Percentiles rank a stretch among this genome's conserved stretches.
Evolutionary conservation across 2,113 vertebrate genomes (phyloP).

Genomic region (Megaceryle maxima): DNA sequence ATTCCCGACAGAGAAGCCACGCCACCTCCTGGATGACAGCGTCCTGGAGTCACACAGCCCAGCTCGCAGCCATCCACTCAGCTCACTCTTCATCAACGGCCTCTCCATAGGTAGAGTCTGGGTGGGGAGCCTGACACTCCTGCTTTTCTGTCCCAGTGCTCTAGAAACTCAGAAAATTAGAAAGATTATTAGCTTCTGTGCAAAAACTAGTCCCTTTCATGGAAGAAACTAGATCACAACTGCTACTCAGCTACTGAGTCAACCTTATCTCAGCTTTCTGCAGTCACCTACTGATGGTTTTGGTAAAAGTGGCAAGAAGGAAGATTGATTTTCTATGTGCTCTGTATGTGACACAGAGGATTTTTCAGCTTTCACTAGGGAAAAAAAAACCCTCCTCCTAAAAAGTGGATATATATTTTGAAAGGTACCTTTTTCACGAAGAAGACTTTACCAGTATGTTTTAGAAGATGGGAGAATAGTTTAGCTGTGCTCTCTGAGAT

Average conservation of each 20-base stretch:
- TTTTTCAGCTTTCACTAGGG: neutral
- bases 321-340: neutral
- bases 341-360: neutral
- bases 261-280: neutral
- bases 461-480: neutral
- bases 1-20: constrained; percentile 88
- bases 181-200: neutral
- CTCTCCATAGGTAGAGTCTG: constrained; percentile 81
- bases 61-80: constrained; percentile 69
- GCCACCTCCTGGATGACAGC: constrained; percentile 96
- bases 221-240: neutral
- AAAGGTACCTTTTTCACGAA: neutral
- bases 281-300: neutral
- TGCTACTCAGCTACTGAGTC: neutral
- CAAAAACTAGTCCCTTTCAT: neutral
- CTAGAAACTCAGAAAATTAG: neutral
- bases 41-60: constrained; percentile 93
- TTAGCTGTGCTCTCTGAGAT: neutral
- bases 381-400: neutral
- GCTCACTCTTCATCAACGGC: constrained; percentile 82
- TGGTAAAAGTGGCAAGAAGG: neutral
- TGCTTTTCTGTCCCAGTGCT: constrained; percentile 2
- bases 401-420: neutral
- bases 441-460: neutral
- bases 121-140: neutral